A percentile compares a stretch with the other conserved stretches of the same genome.
phyloP scores from a whole-genome alignment of 2,113 vertebrate genomes.

The Thunnus thynnus region DNA sequence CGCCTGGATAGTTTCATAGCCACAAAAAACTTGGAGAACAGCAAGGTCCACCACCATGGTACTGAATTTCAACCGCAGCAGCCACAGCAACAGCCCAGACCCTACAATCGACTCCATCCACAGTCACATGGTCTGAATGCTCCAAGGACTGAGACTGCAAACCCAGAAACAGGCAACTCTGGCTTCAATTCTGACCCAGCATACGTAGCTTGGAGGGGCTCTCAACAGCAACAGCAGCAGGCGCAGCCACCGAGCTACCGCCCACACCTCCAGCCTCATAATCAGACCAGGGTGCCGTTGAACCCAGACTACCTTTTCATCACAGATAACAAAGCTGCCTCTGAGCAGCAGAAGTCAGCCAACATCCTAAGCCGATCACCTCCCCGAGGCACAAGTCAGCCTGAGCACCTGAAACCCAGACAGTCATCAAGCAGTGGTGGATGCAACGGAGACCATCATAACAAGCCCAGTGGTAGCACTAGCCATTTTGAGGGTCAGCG shows the following conservation, averaged over 20 bases:
- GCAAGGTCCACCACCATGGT: constrained; percentile 45
- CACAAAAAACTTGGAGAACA: constrained; percentile 78
- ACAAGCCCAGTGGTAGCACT: constrained; percentile 30
- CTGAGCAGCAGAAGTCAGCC: constrained; percentile 69
- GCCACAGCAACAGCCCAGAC: constrained; percentile 58
- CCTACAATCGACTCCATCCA: constrained; percentile 32
- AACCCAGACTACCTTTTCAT: constrained; percentile 64
- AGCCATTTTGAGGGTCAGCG: constrained; percentile 63
- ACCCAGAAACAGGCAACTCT: neutral
- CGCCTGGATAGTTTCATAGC: constrained; percentile 76
- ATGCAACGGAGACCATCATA: constrained; percentile 43
- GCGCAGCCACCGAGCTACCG: constrained; percentile 54
- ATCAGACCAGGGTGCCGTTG: constrained; percentile 38
- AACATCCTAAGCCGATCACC: constrained; percentile 67
- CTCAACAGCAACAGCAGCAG: constrained; percentile 42
- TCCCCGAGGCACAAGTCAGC: constrained; percentile 70
- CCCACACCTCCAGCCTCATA: constrained; percentile 48
- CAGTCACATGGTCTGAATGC: constrained; percentile 12
- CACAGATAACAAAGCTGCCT: constrained; percentile 53
- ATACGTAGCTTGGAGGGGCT: constrained; percentile 57
- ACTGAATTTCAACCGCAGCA: constrained; percentile 55
- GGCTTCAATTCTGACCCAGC: constrained; percentile 54
- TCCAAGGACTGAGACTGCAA: constrained; percentile 45
- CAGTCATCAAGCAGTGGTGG: constrained; percentile 35
- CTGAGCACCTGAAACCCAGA: constrained; percentile 74